Evolutionary conservation across 1,140 invertebrate species (phyloP).

Genomic region (Macrosteles quadrilineatus): DNA sequence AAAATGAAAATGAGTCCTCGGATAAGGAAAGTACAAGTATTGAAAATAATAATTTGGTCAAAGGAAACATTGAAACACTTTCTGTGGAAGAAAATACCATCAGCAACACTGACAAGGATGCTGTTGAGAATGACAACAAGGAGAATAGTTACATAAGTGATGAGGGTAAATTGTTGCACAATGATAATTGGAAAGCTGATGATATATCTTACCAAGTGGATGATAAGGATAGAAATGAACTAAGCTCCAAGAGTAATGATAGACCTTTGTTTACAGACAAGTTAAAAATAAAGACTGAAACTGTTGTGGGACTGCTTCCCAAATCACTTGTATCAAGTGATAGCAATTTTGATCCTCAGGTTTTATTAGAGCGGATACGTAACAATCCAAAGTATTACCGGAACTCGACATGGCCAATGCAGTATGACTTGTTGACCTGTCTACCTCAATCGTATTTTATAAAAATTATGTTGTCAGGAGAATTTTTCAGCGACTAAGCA

Average conservation of each 20-base stretch:
- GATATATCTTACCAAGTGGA: conserved; percentile 31
- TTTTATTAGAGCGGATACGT: conserved; percentile 60
- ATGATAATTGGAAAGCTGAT: conserved; percentile 30
- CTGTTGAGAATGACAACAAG: neutral
- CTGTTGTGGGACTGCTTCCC: conserved; percentile 36
- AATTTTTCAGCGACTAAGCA: conserved; percentile 54
- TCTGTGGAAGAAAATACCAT: conserved; percentile 3
- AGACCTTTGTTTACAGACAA: conserved; percentile 43
- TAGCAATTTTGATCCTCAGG: conserved; percentile 56
- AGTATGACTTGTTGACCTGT: conserved; percentile 64
- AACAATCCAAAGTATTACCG: conserved; percentile 58
- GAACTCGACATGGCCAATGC: conserved; percentile 52
- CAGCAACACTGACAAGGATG: neutral
- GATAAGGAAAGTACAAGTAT: too few relatives aligned
- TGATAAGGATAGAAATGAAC: conserved; percentile 41
- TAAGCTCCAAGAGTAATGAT: conserved; percentile 48
- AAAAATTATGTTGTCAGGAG: conserved; percentile 70
- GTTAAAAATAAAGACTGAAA: conserved; percentile 42
- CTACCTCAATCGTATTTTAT: conserved; percentile 68
- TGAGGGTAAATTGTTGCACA: neutral
- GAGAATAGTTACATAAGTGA: neutral
- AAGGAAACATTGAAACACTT: neutral
- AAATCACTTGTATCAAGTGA: conserved; percentile 39
- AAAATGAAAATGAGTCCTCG: too few relatives aligned
- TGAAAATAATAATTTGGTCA: too few relatives aligned